Base-by-base conservation (phyloP, 2,113 vertebrate species). In the Epinephelus fuscoguttatus region DNA sequence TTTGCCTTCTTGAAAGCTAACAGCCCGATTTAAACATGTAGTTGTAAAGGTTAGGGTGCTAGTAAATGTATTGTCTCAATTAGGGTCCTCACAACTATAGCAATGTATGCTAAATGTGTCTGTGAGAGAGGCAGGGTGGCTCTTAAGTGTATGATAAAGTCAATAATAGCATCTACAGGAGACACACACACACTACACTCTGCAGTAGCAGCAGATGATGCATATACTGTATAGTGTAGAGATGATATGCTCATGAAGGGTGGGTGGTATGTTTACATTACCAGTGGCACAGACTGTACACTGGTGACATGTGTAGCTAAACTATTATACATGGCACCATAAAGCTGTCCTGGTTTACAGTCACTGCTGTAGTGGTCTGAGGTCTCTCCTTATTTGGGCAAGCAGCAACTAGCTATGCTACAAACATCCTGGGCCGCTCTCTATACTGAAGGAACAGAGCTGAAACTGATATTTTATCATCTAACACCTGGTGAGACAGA, bases 331-430 rank as follows among this genome's bases (percentile, higher is more conserved):
- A 68, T 2, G 15, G 12, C n/a, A 57, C 17, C 40, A 63, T 86
- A 69, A 80, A 89, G 53, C n/a, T 64, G 53, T 40, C 75, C 50
- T 21, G 55, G 25, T 75, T 78, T 64, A 69, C 70, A 81, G 42
- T n/a, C 33, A 14, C 50, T 52, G 52, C 42, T 67, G 42, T 13
- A 13, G 63, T 15, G 17, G 62, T 52, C 33, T 71, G 49, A 27
- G 37, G 21, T 60, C 47, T 63, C 14, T 87, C 88, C 87, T 83
- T 90, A 89, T 93, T 83, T 84, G 79, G 91, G 47, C 81, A 84
- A 72, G 47, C 5, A 56, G 64, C 75, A n/a, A 40, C 79, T 14
- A 13, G 52, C 72, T 52, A 60, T 18, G 53, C 27, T 67, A 45
- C 11, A 45, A 3, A 49, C 8, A 15, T 13, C 15, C 25, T 33